phyloP scores from a whole-genome alignment of 2,113 vertebrate species.

The Lepidothrix coronata region DNA sequence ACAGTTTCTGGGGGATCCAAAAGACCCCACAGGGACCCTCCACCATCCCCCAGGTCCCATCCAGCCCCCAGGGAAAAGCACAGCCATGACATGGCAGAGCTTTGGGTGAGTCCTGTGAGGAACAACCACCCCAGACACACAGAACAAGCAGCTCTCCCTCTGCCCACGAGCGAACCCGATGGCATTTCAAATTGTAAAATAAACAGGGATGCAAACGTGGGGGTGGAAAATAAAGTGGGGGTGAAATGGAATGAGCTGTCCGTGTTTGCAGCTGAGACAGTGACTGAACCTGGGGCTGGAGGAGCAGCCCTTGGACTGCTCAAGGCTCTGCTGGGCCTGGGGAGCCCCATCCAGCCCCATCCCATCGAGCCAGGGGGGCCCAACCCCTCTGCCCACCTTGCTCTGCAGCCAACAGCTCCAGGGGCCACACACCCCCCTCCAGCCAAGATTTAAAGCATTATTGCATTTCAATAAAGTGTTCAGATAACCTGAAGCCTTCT shows the following conservation, averaged over 20 bases:
- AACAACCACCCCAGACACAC: not conserved
- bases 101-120: not conserved
- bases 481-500: not conserved
- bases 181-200: not conserved
- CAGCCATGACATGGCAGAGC: not conserved
- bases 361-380: not conserved
- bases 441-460: not conserved
- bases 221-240: not conserved
- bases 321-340: not conserved
- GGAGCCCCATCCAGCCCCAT: not conserved
- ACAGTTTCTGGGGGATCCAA: not conserved
- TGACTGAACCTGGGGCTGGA: rapidly evolving
- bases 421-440: not conserved
- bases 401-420: not conserved
- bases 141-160: not conserved
- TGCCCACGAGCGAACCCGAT: rapidly evolving
- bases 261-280: not conserved
- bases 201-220: not conserved
- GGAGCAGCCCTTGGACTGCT: not conserved
- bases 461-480: rapidly evolving
- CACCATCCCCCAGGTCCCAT: not conserved
- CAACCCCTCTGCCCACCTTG: not conserved
- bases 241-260: not conserved
- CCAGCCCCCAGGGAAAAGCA: not conserved
- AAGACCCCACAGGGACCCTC: rapidly evolving